A percentile compares a stretch with the other conserved stretches of the same genome.
These are phyloP conservation scores for Drosophila auraria DNA, from an alignment of 1,140 invertebrate genomes.

Conservation along the genomic window DNA sequence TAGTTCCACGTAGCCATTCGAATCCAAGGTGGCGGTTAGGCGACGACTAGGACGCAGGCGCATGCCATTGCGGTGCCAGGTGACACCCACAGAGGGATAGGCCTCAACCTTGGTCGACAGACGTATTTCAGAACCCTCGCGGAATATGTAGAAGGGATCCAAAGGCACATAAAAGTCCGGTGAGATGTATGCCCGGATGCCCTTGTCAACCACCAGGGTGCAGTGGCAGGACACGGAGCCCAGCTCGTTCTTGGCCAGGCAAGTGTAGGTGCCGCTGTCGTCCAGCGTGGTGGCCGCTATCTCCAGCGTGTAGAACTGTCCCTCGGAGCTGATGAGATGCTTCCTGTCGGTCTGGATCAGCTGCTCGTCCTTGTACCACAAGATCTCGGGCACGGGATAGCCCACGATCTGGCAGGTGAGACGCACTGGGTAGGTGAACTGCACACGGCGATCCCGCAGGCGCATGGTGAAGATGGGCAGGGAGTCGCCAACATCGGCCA, in stretches of 20 bases:
- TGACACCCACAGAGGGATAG: slow-evolving; percentile 92
- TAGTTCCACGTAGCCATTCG: slow-evolving; percentile 92
- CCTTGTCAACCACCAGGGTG: slow-evolving; percentile 93
- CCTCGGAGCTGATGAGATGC: slow-evolving; percentile 72
- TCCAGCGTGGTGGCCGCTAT: slow-evolving; percentile 90
- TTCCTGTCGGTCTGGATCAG: slow-evolving; percentile 86
- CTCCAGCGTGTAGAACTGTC: slow-evolving; percentile 93
- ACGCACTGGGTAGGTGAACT: slow-evolving; percentile 92
- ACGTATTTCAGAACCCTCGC: slow-evolving; percentile 88
- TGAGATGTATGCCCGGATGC: slow-evolving; percentile 91
- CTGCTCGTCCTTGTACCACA: slow-evolving; percentile 92
- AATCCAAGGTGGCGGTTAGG: slow-evolving; percentile 90
- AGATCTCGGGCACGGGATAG: slow-evolving; percentile 89
- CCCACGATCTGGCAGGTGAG: slow-evolving; percentile 94
- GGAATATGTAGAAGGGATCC: slow-evolving; percentile 87
- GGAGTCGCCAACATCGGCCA: slow-evolving; percentile 71
- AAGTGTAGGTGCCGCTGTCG: slow-evolving; percentile 94
- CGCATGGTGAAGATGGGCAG: slow-evolving; percentile 95
- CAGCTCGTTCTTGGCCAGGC: slow-evolving; percentile 91
- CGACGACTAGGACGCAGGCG: slow-evolving; percentile 91
- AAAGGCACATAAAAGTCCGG: slow-evolving; percentile 91
- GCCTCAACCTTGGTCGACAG: slow-evolving; percentile 91
- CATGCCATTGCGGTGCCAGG: slow-evolving; percentile 91
- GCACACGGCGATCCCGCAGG: slow-evolving; percentile 92
- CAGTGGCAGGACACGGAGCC: slow-evolving; percentile 94